Evolutionary conservation across 2,888 invertebrate genomes (phyloP), one percentile per base, ranked within the genome.

Genomic region (Pomacea canaliculata): DNA sequence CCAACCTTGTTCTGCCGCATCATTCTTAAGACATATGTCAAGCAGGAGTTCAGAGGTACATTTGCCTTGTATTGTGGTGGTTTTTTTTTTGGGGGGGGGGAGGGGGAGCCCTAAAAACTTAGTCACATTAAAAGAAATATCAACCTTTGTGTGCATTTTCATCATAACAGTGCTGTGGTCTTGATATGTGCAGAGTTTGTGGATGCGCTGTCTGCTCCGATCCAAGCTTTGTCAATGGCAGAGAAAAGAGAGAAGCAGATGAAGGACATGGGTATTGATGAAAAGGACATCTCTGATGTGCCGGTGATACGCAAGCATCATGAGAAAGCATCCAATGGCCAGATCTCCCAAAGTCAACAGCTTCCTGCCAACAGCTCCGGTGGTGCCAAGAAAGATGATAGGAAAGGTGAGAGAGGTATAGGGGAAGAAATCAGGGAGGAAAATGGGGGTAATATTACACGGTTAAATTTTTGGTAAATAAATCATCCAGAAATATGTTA

Each of bases 1-100:
- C 98, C 99, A 63, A 99, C 99, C 95, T 93, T 99, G 82, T 99
- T 99, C 93, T 99, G 99, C 90, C 97, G 98, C 91, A 98, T 99
- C 88, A 98, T 98, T 92, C 94, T 99, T 81, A 99, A 99, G 93
- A 99, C 99, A 87, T 99, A 99, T 92, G 98, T 99, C 84, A 99
- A 99, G 66, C 98, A 99, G 92, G 99, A 99, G 71, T 96, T 99
- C 89, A 97, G 97, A 93, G 96, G 96, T 96, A 79, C 37, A 56
- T 16, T 56, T 56, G 16, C 51, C 16, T 16, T 56, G 51, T 56
- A 16, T 56, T 76, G 68, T 3, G 4, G 37, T 37, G 37, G 37
- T 0, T 37, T 56, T 56, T 56, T 16, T 56, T 56, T 1, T 56
- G 1, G 16, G 51, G 16, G 0, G 16, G 51, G 51, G 8, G 51